Evolutionary conservation across 2,113 vertebrate genomes (phyloP).

Genomic region (Chrysochloris asiatica): DNA sequence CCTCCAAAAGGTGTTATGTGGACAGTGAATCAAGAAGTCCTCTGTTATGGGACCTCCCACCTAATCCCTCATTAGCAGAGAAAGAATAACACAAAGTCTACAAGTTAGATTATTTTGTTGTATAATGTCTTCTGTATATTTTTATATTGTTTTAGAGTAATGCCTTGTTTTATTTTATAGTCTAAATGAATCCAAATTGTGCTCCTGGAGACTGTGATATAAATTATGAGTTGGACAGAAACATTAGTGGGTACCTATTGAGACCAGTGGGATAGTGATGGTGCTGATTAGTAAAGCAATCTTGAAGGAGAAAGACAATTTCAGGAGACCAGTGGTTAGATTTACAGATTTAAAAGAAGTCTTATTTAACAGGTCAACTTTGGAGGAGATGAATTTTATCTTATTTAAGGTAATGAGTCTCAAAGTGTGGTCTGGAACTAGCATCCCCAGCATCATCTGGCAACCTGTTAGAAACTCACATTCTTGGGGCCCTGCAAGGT

Average conservation of each 20-base stretch:
- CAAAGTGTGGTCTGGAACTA: not conserved
- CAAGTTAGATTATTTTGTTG: not conserved
- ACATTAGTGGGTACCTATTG: not conserved
- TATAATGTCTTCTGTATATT: not conserved
- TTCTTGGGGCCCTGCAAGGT: not conserved
- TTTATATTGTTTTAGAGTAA: not conserved
- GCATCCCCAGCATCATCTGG: not conserved
- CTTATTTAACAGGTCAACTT: not conserved
- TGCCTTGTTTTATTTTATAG: not conserved
- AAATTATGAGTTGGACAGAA: not conserved
- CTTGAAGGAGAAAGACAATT: not conserved
- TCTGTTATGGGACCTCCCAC: not conserved
- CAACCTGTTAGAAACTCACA: not conserved
- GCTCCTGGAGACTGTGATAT: not conserved
- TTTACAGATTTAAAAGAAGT: not conserved
- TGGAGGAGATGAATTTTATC: not conserved
- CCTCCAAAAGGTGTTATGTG: no score
- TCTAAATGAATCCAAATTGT: not conserved
- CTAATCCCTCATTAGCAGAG: not conserved
- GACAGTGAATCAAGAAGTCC: not conserved
- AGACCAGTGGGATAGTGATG: not conserved
- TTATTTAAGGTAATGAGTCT: not conserved
- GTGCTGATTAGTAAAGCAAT: not conserved
- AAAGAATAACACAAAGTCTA: not conserved
- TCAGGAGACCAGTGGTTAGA: not conserved